Base-by-base conservation (phyloP, 1,140 invertebrate genomes). In the Nylanderia fulva region DNA sequence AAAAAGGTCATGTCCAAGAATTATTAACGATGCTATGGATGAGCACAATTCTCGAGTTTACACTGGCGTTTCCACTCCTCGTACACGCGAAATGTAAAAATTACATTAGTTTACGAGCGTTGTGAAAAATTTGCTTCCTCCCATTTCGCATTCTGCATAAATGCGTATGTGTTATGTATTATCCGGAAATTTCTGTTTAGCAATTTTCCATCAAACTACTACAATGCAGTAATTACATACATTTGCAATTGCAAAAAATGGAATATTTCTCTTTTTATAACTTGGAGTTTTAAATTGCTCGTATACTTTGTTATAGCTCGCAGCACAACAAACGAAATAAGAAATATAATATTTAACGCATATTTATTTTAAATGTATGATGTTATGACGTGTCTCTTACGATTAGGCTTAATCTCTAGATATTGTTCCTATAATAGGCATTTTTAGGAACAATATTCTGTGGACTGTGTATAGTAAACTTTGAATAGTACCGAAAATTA, bases 21-120 rank as follows among this genome's bases (percentile, higher is more conserved):
- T 89, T 89, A 89, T 89, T 88, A 88, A 89, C 84, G 86, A 89
- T 66, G 69, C 15, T 36, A 54, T 66, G 71, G 58, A 83, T 66
- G 52, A 89, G 64, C 75, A 72, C 58, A 42, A 64, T 83, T 77
- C 63, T 82, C 72, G 61, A 24, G 56, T 74, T 88, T 88, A 88
- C 60, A 77, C 15, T 15, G 42, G 27, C 24, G 61, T 4, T 39
- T 33, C 29, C 39, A 33, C 27, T 45, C 6, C 27, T 33, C 18
- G 1, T 36, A 29, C n/a, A 24, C 27, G 52, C 18, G n/a, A n/a
- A 58, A 42, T 6, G 45, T 63, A 76, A 45, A 69, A 74, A 63
- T 85, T 88, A 69, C 71, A 87, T 88, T 87, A 72, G 63, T 66
- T 45, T 45, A 29, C 15, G 33, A 45, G 15, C 24, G 42, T 39